Conservation (phyloP, 2,888 invertebrate genomes). For the Eurytoma adleriae region DNA sequence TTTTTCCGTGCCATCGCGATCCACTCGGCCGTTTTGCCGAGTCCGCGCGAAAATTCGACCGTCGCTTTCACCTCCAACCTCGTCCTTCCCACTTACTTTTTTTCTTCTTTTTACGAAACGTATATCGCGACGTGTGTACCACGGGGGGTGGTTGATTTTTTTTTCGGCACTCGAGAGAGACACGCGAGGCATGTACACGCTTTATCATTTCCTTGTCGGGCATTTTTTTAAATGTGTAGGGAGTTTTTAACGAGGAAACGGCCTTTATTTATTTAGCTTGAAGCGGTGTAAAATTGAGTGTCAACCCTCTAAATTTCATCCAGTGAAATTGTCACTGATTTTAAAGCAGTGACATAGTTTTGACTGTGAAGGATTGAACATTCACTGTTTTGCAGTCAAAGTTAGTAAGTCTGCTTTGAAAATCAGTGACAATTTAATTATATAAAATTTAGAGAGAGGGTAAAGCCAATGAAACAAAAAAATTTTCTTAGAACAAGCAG, state of each 20-base stretch:
- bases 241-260: not conserved
- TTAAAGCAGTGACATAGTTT: not conserved
- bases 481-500: too few relatives aligned
- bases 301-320: too few relatives aligned
- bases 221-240: not conserved
- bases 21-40: not conserved
- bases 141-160: too few relatives aligned
- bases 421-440: too few relatives aligned
- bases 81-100: not conserved
- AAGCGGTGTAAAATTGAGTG: not conserved
- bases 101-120: not conserved
- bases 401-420: too few relatives aligned
- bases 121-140: not conserved
- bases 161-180: not conserved
- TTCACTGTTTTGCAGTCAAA: too few relatives aligned
- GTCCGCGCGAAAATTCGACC: not conserved
- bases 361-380: too few relatives aligned
- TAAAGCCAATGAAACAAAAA: too few relatives aligned
- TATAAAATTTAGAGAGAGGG: too few relatives aligned
- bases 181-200: not conserved
- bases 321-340: not conserved
- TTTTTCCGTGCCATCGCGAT: not conserved
- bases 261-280: not conserved
- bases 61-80: not conserved
- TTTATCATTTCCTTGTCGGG: not conserved